Evolutionary conservation across 2,888 invertebrate species (phyloP).

Genomic region (Acanthosepion lycidas): DNA sequence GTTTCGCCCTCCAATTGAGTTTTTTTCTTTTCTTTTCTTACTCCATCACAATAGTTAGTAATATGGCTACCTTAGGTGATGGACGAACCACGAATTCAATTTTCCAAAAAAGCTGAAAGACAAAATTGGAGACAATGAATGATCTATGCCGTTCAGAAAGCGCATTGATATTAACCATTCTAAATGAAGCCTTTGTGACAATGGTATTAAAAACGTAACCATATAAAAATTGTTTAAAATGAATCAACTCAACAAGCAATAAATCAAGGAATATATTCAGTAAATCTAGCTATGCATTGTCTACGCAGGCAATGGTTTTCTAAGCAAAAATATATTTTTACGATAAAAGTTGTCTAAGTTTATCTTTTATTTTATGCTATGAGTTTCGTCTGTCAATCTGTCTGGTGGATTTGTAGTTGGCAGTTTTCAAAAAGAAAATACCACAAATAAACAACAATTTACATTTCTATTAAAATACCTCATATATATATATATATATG

Average conservation of each 20-base stretch:
- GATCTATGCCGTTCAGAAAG: not conserved
- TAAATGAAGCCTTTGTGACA: too few species aligned
- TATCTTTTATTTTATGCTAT: too few species aligned
- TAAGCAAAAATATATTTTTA: too few species aligned
- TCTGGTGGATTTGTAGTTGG: too few species aligned
- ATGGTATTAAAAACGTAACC: not conserved
- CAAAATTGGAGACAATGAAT: not conserved
- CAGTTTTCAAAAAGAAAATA: too few species aligned
- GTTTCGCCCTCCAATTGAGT: not conserved
- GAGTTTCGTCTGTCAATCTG: too few species aligned
- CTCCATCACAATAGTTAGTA: not conserved
- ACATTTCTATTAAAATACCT: too few species aligned
- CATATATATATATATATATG: not conserved
- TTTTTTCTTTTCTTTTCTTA: not conserved
- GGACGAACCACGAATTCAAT: not conserved
- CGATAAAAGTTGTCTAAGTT: too few species aligned
- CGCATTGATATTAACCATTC: not conserved
- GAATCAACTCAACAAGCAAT: not conserved
- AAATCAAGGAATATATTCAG: not conserved
- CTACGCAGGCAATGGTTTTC: not conserved
- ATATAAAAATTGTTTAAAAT: not conserved
- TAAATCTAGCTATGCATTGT: not conserved
- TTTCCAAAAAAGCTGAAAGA: not conserved
- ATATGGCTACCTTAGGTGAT: not conserved
- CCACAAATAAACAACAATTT: too few species aligned